Base-by-base conservation (phyloP, 2,113 vertebrate genomes). In the Campylorhamphus procurvoides region DNA sequence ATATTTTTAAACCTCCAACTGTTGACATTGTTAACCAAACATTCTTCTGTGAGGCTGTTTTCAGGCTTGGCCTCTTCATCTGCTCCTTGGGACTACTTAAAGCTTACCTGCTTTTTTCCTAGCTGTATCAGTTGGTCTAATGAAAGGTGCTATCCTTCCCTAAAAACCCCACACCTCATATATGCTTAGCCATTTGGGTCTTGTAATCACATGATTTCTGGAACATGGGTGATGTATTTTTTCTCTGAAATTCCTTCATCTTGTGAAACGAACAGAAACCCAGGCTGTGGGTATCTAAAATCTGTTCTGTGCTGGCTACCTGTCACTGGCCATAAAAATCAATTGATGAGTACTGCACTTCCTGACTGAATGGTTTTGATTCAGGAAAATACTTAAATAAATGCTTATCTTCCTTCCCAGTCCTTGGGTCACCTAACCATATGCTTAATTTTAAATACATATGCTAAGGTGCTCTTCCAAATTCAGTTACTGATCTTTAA, bases 331-430 rank as follows among this genome's bases (percentile, higher is more conserved):
- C 75, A 81, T n/a, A 81, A 88, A 81, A 84, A 80, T 22, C 39
- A 88, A 7, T 20, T 40, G 39, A 59, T 67, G 63, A 63, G 42
- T 59, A 55, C 35, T 89, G 80, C 53, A 55, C 76, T 95, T 86
- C 59, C 39, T 67, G 39, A 87, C 3, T 47, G 55, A 84, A 76
- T 29, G 63, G 40, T 71, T 82, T 42, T 85, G 58, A 80, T 63
- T 91, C 40, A 76, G 81, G 62, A 91, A 93, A 77, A 90, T 12
- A 73, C 22, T 84, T 89, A 78, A 75, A 84, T 63, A 96, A 86
- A 94, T 76, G 31, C 20, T 56, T 39, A 72, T 78, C 47, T 79
- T 93, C 66, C 69, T 93, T 89, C 69, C 73, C n/a, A 82, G 52
- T 94, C 81, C 46, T 87, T 18, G 1, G 46, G 78, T 89, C 66